Evolutionary conservation across 2,113 vertebrate genomes (phyloP), one percentile per base, ranked within the genome.

Genomic region (Labrus mixtus): DNA sequence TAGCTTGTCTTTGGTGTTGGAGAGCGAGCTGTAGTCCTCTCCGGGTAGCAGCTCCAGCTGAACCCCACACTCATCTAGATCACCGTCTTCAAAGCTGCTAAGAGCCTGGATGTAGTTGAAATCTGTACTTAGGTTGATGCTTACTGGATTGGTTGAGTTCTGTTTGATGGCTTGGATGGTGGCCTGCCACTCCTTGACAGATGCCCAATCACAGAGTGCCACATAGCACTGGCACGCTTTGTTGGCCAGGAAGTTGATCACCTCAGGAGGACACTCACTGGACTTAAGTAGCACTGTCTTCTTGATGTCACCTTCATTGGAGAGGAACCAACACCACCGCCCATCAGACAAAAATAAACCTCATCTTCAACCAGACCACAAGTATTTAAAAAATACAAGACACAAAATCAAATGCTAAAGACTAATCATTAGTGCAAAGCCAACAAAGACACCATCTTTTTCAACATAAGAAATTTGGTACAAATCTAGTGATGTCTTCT

Each of bases 61-160:
- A 29, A 95, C 93, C 23, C 94, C 95, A 79, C 98, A 99, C 82
- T 96, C 96, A 3, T 85, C 37, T 75, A 98, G 95, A 77, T 97
- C 96, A 68, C 97, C 98, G 62, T 95, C 96, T 76, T 99, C 97
- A 74, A 99, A 99, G 84, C 95, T 92, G 89, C 96, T 97, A 78
- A 99, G 87, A 76, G 98, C 97, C 95, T 96, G 97, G 81, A 99
- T 95, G 77, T 98, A 99, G 93, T 99, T 99, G 86, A 98, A 96
- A 70, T 99, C 98, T 0, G 96, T 95, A 87, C 96, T 98, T 36
- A 99, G 92, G 76, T 90, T 96, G 85, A 99, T 94, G 56, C 93
- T 81, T 45, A 82, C 92, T 15, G 95, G 95, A 55, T 91, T 96
- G 72, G 92, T 94, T 33, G 95, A 91, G 66, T 92, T 96, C 87